Evolutionary conservation across 2,797 vertebrate genomes (phyloP), one percentile per base, ranked within the genome.

Genomic region (Malacoctenus gilli): DNA sequence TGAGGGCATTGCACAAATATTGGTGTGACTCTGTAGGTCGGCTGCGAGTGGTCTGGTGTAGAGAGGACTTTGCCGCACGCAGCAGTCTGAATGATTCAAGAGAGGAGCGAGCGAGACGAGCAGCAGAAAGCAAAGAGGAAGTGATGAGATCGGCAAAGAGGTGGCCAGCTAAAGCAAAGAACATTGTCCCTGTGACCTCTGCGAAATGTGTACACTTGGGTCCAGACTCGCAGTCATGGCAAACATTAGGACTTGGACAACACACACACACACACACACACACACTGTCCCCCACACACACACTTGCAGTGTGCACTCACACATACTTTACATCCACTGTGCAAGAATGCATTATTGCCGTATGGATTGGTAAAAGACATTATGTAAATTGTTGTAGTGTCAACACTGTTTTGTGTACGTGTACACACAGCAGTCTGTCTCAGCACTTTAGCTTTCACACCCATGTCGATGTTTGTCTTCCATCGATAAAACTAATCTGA

Each of bases 331-430:
- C 59, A 36, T 7, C 41, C 49, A 47, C 60, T 28, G 55, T 48
- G 60, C 58, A 49, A 53, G 62, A 54, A 11, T 46, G 40, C 68
- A 28, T 61, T 68, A 77, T 73, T 37, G 59, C 72, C 47, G 41
- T 72, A 83, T 86, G 55, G 85, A 86, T 87, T 78, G 55, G 56
- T 43, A 57, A 72, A 46, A 64, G 68, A 59, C 52, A 30, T 42
- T 35, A 82, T 85, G 79, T 58, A 79, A 75, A 86, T 77, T 15
- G 35, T 43, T 49, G 22, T 50, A 22, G 51, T 52, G 77, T 80
- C 71, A 82, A 79, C 83, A 70, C 14, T 49, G 43, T 2, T 49
- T 39, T 22, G 14, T 22, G 22, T 41, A 53, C 8, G 18, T 43
- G 37, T 10, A 58, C 68, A 47, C 71, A 66, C 43, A 13, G 37